Evolutionary conservation across 2,797 vertebrate species (phyloP), one percentile per base, ranked within the genome.

Genomic region (Rhinoraja longicauda): DNA sequence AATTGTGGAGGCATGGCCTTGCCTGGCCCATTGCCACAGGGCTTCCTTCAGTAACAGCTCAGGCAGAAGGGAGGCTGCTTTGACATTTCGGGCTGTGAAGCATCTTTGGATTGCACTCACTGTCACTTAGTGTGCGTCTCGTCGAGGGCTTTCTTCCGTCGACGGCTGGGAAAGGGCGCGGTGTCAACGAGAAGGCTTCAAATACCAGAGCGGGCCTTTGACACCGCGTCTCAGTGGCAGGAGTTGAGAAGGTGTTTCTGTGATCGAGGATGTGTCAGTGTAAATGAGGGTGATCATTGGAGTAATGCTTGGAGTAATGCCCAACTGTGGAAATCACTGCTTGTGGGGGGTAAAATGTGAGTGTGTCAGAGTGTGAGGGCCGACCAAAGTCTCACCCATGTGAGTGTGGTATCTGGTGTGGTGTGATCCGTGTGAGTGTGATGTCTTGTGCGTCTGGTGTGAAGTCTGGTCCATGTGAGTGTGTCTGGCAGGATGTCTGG

Each of bases 11-110:
- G 86, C 32, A 19, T 1, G 1, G 32, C 62, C 17, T 57, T 36
- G n/a, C 64, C 24, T 90, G 62, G 62, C 86, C 86, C n/a, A 70
- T 67, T 4, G 64, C 86, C 32, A 19, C 62, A 39, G 86, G 86
- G 13, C 10, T 67, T 36, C 7, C 32, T 90, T 36, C 62, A 36
- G 59, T 36, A 90, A 70, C 59, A 90, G 86, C n/a, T 90, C 86
- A 90, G 86, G 59, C 86, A 67, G 86, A 90, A 70, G 59, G 19
- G 62, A 39, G 62, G n/a, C 9, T 64, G 86, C 86, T 70, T 90
- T 90, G 86, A 90, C 86, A 90, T 67, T 70, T 70, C 21, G n/a
- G 86, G 29, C 62, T 90, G 86, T 67, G 59, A 64, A 39, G 32
- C 62, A 67, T 64, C 4, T 36, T 70, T 64, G 62, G 86, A 90